Conservation (phyloP, 2,113 vertebrate species). For the Lagenorhynchus albirostris region DNA sequence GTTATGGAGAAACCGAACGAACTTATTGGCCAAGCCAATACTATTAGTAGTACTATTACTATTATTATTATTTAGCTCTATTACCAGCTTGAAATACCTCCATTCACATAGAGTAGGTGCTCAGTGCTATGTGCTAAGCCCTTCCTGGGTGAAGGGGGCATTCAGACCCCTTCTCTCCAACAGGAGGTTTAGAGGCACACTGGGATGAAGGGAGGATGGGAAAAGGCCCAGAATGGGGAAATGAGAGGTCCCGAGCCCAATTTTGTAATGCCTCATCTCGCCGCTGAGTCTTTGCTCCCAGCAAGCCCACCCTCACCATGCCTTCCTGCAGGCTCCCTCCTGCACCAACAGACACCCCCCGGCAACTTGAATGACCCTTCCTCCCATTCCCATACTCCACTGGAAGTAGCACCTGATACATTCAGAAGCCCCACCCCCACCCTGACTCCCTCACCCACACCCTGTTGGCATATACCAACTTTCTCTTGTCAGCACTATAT, state of each 20-base stretch:
- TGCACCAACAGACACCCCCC: background rate
- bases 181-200: background rate
- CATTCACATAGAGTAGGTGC: background rate
- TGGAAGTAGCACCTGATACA: background rate
- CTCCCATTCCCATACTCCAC: background rate
- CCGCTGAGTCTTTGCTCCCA: background rate
- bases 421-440: background rate
- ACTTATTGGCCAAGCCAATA: no score
- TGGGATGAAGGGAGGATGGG: background rate
- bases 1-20: no score
- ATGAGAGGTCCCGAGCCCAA: background rate
- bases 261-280: background rate
- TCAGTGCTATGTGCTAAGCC: background rate
- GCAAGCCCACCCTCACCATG: background rate
- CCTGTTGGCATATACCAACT: background rate
- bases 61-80: background rate
- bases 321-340: background rate
- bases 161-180: background rate
- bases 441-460: background rate
- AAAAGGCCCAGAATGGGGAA: background rate
- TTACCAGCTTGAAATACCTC: background rate
- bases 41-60: no score
- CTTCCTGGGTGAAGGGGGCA: background rate
- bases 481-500: background rate
- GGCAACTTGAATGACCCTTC: background rate